Conservation (phyloP, 2,113 vertebrate species). For the Onychostruthus taczanowskii region DNA sequence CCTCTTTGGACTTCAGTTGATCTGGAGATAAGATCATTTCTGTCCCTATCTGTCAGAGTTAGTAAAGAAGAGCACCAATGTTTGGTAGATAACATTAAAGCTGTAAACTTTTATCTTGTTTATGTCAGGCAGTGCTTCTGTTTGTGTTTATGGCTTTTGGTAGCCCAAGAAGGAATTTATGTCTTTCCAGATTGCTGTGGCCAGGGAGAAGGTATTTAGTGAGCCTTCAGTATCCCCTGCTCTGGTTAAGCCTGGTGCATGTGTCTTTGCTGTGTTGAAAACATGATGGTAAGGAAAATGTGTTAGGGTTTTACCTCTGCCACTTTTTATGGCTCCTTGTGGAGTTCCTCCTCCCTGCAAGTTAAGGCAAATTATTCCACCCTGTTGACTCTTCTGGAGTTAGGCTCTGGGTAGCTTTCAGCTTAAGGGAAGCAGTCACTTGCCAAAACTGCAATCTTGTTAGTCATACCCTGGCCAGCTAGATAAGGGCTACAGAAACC, state of each 20-base stretch:
- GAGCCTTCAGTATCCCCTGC: not conserved
- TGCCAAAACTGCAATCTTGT: not conserved
- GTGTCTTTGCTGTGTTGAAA: not conserved
- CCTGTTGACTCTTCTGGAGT: not conserved
- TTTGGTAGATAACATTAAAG: not conserved
- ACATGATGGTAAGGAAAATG: not conserved
- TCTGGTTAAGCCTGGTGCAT: not conserved
- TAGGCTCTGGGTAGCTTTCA: not conserved
- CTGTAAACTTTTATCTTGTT: not conserved
- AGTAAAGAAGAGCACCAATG: not conserved
- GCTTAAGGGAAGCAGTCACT: not conserved
- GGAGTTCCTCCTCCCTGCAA: not conserved
- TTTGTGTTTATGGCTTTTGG: not conserved
- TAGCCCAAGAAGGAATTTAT: not conserved
- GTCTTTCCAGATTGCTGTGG: not conserved
- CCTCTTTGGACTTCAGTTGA: not conserved
- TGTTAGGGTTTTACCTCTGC: not conserved
- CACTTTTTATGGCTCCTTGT: not conserved
- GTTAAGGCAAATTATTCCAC: not conserved
- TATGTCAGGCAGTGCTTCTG: not conserved
- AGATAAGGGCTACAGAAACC: not conserved
- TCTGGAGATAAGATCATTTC: constrained; percentile 30
- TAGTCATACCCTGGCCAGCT: not conserved
- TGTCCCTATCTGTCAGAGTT: not conserved
- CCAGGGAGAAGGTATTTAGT: not conserved